Base-by-base conservation (phyloP, 2,797 vertebrate genomes). In the Phrynocephalus guinanensis region DNA sequence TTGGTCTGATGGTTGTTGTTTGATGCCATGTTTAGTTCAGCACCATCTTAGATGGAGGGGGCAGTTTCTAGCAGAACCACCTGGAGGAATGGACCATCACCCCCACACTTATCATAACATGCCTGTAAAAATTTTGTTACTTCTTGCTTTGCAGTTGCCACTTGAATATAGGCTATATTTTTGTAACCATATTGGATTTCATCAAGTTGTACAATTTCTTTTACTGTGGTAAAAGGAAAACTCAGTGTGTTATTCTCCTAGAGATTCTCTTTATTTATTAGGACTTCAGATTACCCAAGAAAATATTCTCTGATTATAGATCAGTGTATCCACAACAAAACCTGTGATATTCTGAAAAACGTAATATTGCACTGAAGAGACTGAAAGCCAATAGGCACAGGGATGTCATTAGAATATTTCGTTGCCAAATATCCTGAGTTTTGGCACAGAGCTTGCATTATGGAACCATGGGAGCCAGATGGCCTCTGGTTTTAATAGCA, bases 371-470 rank as follows among this genome's bases (percentile, higher is more conserved):
- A 20, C 79, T 78, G 81, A 85, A 84, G 26, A 44, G 83, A 83
- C 78, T 88, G 88, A 87, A 89, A 94, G 93, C 88, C 83, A 78
- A 66, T 9, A 85, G 79, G 73, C 89, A 93, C 68, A 83, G 88
- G 90, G 87, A 90, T 77, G 81, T 89, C 92, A 82, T 93, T 93
- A 81, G 30, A 93, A 60, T 44, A 68, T 70, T 50, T 77, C 89
- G 84, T 50, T 93, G 90, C 87, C 93, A 95, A 94, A 92, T 79
- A 89, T 77, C 83, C 82, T 86, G 84, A 73, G 63, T 91, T 93
- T 91, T 95, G 94, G 90, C 89, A 26, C 44, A 75, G 50, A 56
- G n/a, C 1, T 87, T 33, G 15, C 26, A 22, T 71, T 80, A 50
- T 30, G 68, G 79, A 60, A 26, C 71, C 79, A 76, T 0, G 15